Evolutionary conservation across 2,888 invertebrate genomes (phyloP).

Genomic region (Cotesia congregata): DNA sequence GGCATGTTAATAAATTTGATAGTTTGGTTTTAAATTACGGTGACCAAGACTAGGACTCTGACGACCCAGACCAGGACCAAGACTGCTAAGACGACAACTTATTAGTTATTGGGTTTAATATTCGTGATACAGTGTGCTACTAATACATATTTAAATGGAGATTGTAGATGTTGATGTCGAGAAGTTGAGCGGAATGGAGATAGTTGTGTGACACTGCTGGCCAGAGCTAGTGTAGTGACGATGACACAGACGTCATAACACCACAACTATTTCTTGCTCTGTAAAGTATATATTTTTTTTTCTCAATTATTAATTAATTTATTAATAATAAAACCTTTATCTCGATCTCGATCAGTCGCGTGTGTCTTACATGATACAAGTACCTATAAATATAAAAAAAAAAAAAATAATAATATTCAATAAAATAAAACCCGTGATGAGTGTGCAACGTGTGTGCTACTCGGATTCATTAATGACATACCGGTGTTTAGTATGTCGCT

Average conservation of each 20-base stretch:
- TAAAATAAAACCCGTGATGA: constrained; percentile 3
- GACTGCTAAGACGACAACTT: constrained; percentile 16
- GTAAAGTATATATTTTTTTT: constrained; percentile 27
- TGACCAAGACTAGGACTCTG: not conserved
- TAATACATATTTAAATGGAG: constrained; percentile 16
- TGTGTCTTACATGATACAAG: constrained; percentile 12
- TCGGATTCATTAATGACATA: constrained; percentile 9
- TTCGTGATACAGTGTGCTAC: not conserved
- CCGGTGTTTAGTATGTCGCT: constrained; percentile 15
- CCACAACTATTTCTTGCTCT: constrained; percentile 47
- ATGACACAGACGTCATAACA: constrained; percentile 63
- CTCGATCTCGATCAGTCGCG: not conserved
- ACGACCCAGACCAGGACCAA: constrained; percentile 5
- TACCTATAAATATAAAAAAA: not conserved
- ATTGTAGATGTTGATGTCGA: constrained; percentile 35
- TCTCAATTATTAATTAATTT: not conserved
- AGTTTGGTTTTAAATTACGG: not conserved
- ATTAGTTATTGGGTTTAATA: not conserved
- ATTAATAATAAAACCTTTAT: constrained; percentile 11
- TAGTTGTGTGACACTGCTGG: constrained; percentile 48
- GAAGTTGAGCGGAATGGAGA: constrained; percentile 31
- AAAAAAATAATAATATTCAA: constrained; percentile 4
- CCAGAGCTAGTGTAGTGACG: constrained; percentile 57
- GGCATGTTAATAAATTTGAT: not conserved
- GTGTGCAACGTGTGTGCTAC: constrained; percentile 16